A percentile compares a stretch with the other conserved stretches of the same genome.
Evolutionary conservation across 2,888 invertebrate species (phyloP).

Genomic region (Oeneis ivallda): DNA sequence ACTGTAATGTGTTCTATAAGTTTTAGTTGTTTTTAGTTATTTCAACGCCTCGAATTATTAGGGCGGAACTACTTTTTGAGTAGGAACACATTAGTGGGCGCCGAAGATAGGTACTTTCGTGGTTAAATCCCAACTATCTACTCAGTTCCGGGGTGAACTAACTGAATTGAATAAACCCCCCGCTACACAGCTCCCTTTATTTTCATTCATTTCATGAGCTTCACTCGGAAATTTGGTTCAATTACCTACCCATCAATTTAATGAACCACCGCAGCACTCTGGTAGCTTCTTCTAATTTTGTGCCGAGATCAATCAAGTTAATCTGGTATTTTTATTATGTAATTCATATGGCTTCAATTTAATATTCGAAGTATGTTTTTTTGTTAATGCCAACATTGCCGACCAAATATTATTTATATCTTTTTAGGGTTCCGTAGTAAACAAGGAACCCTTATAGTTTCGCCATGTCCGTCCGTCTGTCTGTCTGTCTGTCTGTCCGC

Average conservation of each 20-base stretch:
- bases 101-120: slow-evolving; percentile 58
- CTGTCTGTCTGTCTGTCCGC: no score
- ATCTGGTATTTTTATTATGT: slow-evolving; percentile 25
- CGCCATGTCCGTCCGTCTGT: no score
- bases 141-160: slow-evolving; percentile 68
- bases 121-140: slow-evolving; percentile 77
- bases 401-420: no score
- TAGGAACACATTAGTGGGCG: slow-evolving; percentile 69
- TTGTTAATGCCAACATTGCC: no score
- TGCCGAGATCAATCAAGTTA: slow-evolving; percentile 17
- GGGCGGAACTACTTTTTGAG: slow-evolving; percentile 74
- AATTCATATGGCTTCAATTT: slow-evolving; percentile 42
- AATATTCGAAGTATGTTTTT: slow-evolving; percentile 1
- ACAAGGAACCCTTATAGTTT: no score
- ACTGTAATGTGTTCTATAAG: slow-evolving; percentile 73
- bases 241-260: slow-evolving; percentile 69
- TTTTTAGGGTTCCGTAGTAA: no score
- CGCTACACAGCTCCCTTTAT: slow-evolving; percentile 64
- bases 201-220: slow-evolving; percentile 75
- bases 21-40: slow-evolving; percentile 65
- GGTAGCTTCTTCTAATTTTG: slow-evolving; percentile 62
- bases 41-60: slow-evolving; percentile 68
- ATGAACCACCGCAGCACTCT: slow-evolving; percentile 73
- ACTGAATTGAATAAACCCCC: slow-evolving; percentile 72
- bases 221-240: slow-evolving; percentile 74